phyloP scores from a whole-genome alignment of 2,113 vertebrate species.

The Actenoides lindsayi region DNA sequence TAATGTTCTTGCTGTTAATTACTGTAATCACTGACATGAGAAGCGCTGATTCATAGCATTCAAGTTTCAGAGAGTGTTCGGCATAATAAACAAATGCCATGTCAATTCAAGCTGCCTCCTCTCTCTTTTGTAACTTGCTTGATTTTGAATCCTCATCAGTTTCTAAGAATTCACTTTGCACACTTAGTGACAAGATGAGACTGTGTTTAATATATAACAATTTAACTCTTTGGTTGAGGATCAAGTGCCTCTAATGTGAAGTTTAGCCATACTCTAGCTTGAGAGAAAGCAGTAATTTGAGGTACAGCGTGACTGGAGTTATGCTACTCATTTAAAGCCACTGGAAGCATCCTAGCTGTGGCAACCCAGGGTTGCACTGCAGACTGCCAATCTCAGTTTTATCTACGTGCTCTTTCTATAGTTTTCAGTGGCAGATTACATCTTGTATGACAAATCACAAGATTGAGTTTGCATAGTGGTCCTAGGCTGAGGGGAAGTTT shows the following conservation, averaged over 20 bases:
- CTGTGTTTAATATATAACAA: background rate
- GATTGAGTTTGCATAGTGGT: background rate
- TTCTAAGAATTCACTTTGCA: background rate
- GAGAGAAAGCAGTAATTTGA: background rate
- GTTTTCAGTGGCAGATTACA: background rate
- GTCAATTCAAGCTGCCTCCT: slow-evolving; percentile 32
- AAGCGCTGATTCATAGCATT: slow-evolving; percentile 63
- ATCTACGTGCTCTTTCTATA: background rate
- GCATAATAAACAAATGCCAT: slow-evolving; percentile 26
- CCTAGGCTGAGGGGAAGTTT: background rate
- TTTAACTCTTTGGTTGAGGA: background rate
- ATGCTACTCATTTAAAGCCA: background rate
- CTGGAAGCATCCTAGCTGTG: background rate
- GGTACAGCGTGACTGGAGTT: background rate
- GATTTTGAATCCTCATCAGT: background rate
- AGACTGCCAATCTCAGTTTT: background rate
- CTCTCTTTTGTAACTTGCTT: slow-evolving; percentile 9
- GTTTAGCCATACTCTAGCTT: background rate
- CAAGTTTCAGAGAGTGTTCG: slow-evolving; percentile 39
- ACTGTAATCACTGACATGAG: slow-evolving; percentile 60
- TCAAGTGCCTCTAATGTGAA: background rate
- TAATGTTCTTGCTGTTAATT: slow-evolving; percentile 65
- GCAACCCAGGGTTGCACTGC: background rate
- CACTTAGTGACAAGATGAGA: background rate
- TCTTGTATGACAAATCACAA: background rate